Evolutionary conservation across 2,113 vertebrate species (phyloP).

Genomic region (Thermophis baileyi): DNA sequence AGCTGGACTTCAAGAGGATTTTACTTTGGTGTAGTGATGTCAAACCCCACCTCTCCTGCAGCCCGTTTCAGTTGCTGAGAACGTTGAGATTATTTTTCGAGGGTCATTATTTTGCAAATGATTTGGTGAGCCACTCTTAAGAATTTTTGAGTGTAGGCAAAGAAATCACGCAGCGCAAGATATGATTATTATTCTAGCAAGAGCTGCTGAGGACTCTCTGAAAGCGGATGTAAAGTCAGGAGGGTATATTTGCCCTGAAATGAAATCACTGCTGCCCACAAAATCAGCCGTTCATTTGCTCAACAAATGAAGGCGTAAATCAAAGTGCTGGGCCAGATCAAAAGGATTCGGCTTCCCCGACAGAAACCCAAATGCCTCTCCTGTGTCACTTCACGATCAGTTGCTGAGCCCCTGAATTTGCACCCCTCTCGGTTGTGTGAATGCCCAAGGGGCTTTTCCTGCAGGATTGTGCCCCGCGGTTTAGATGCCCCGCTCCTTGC

Average conservation of each 20-base stretch:
- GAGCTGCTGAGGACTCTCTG: not conserved
- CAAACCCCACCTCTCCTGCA: too few species aligned
- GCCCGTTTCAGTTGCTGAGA: not conserved
- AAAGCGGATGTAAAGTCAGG: not conserved
- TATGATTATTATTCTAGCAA: not conserved
- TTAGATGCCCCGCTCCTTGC: not conserved
- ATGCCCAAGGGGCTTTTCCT: not conserved
- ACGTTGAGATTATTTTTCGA: not conserved
- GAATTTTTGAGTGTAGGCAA: not conserved
- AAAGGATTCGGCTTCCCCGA: not conserved
- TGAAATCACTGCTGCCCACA: not conserved
- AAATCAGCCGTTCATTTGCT: not conserved
- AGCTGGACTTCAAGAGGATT: not conserved
- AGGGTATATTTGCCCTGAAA: not conserved
- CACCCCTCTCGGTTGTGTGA: not conserved
- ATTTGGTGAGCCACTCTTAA: not conserved
- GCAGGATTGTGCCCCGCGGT: not conserved
- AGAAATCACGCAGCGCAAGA: not conserved
- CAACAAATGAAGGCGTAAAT: not conserved
- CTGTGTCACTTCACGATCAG: not conserved
- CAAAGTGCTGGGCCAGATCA: not conserved
- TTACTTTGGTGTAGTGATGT: not conserved
- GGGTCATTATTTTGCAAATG: too few species aligned
- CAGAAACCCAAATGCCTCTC: not conserved
- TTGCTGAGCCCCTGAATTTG: not conserved